Percentiles rank a stretch among this genome's conserved stretches.
These are phyloP conservation scores for Notothenia coriiceps DNA, from an alignment of 2,113 vertebrate genomes.

Conservation along the genomic window DNA sequence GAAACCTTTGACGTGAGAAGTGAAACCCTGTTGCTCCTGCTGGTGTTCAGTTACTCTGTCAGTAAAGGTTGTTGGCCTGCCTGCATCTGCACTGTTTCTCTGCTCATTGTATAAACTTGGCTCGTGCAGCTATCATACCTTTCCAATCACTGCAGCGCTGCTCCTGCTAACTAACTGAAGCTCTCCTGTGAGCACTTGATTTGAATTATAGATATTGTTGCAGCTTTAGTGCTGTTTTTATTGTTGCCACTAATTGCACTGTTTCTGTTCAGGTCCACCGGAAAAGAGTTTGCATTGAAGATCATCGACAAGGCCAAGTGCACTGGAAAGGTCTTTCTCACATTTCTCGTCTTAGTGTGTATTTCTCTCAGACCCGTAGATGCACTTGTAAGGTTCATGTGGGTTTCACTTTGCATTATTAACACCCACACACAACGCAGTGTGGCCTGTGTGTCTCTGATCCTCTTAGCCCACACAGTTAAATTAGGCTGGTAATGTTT, in stretches of 20 bases:
- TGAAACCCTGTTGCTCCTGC: neutral
- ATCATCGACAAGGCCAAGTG: constrained; percentile 99
- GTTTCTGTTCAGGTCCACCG: constrained; percentile 87
- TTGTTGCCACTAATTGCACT: constrained; percentile 36
- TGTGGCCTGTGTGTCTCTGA: constrained; percentile 28
- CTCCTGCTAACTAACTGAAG: constrained; percentile 4
- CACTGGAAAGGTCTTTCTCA: constrained; percentile 89
- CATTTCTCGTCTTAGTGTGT: neutral
- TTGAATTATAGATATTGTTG: constrained; percentile 33
- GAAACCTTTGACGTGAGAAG: neutral
- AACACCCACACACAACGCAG: constrained; percentile 16
- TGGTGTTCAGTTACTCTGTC: neutral
- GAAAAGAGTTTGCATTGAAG: constrained; percentile 97
- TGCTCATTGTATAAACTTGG: constrained; percentile 15
- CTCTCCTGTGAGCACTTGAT: constrained; percentile 35
- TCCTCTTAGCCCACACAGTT: constrained; percentile 30
- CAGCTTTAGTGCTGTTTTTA: constrained; percentile 38
- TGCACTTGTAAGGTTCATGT: neutral
- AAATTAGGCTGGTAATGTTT: constrained; percentile 32
- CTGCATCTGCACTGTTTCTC: constrained; percentile 5
- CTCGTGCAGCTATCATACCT: neutral
- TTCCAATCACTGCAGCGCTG: neutral
- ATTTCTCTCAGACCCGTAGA: neutral
- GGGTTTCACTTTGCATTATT: constrained; percentile 46
- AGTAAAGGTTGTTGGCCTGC: neutral